Base-by-base conservation (phyloP, 2,797 vertebrate species). In the Cirrhinus mrigala region DNA sequence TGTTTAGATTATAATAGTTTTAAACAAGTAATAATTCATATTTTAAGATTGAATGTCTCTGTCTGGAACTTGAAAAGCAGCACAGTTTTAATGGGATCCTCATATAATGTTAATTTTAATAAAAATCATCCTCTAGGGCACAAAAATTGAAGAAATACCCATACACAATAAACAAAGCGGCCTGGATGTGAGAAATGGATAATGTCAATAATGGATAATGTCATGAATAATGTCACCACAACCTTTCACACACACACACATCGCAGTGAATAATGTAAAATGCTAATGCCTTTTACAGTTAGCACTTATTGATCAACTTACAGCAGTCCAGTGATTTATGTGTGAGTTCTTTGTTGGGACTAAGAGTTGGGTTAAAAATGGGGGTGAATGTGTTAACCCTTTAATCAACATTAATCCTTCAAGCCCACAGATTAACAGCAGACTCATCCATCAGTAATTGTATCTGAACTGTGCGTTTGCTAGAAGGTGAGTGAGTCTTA, bases 301-400 rank as follows among this genome's bases (percentile, higher is more conserved):
- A 52, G 24, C 40, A 60, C 20, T 71, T n/a, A 80, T 85, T 85
- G 84, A 85, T 66, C 54, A 73, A 18, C 77, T 71, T 52, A 52
- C 84, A 79, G 66, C 78, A 78, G 78, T 29, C 60, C 69, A 76
- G 70, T 76, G 69, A 87, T 84, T 87, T 87, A 68, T 81, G 33
- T 68, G 37, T 4, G 0, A 74, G 58, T 50, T 81, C 68, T 84
- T 68, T 84, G 50, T 76, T 76, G 58, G 81, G 48, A 76, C 64
- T 73, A 37, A 75, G 78, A 77, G 78, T 46, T 44, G 33, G n/a
- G 46, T 62, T 56, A 20, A 76, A 81, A 37, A 60, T 56, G 48
- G 50, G 87, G 76, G 56, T 0, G 27, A 58, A 68, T 66, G 60
- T 83, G 24, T 90, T 82, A 87, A 87, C 85, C 83, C 54, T 81